A percentile compares a stretch with the other conserved stretches of the same genome.
phyloP scores from a whole-genome alignment of 2,113 vertebrate species.

The Lepidiolamprologus cunningtoni region DNA sequence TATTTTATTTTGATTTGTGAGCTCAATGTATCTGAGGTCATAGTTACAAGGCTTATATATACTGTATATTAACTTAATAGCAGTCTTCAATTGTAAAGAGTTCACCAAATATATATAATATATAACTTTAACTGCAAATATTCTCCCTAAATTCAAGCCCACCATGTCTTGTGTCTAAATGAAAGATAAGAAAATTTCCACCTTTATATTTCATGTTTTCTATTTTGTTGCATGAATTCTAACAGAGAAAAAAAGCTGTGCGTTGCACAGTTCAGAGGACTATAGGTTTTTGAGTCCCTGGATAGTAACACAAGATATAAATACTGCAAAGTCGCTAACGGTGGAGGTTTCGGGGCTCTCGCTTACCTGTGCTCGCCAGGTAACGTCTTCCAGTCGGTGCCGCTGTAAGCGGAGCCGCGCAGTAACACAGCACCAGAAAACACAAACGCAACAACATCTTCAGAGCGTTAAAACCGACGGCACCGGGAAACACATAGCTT shows the following conservation, averaged over 20 bases:
- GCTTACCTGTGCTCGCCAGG: constrained; percentile 49
- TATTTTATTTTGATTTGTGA: neutral
- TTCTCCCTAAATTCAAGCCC: neutral
- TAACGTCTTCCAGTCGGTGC: constrained; percentile 12
- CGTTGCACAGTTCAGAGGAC: neutral
- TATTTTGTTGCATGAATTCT: neutral
- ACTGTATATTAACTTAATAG: neutral
- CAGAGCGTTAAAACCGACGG: neutral
- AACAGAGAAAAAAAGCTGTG: neutral
- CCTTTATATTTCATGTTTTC: neutral
- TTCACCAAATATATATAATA: neutral
- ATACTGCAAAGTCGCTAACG: neutral
- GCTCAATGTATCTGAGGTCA: neutral
- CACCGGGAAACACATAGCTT: rapidly evolving
- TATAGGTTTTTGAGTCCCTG: rapidly evolving
- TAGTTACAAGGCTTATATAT: neutral
- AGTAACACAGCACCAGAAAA: neutral
- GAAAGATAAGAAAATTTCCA: neutral
- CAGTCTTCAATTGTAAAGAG: neutral
- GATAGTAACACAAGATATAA: neutral
- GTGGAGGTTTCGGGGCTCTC: neutral
- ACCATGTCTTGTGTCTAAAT: neutral
- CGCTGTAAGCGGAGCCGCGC: neutral
- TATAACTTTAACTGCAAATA: rapidly evolving
- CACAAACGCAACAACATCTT: neutral